Evolutionary conservation across 2,113 vertebrate species (phyloP).

Genomic region (Campylomormyrus numenius): DNA sequence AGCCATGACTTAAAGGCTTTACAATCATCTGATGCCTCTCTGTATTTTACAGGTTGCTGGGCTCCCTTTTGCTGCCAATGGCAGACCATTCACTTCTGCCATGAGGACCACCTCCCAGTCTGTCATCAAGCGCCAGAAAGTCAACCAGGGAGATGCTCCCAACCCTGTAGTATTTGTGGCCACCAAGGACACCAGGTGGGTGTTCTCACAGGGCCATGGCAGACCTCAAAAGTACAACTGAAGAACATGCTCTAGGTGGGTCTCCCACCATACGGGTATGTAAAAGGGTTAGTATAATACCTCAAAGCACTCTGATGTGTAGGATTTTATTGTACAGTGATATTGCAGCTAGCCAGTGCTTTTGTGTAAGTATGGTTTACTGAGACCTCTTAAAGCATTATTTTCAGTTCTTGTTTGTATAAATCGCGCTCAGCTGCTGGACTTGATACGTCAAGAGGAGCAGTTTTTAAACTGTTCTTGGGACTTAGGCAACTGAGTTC

Average conservation of each 20-base stretch:
- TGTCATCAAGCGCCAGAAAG: conserved; percentile 81
- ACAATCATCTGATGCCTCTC: neutral
- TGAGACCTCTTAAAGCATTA: neutral
- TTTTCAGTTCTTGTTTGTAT: neutral
- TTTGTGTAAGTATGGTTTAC: neutral
- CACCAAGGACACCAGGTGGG: conserved; percentile 84
- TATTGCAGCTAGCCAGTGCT: neutral
- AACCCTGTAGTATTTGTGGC: conserved; percentile 91
- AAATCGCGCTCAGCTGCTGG: conserved; percentile 52
- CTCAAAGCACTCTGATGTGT: neutral
- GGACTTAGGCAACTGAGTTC: neutral
- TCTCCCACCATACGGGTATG: neutral
- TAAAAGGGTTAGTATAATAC: neutral
- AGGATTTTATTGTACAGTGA: neutral
- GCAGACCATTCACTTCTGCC: conserved; percentile 75
- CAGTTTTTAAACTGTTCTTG: neutral
- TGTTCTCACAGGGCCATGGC: neutral
- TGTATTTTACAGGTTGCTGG: conserved; percentile 47
- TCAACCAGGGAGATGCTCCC: conserved; percentile 83
- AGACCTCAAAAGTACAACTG: neutral
- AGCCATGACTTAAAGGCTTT: neutral
- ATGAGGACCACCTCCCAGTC: conserved; percentile 79
- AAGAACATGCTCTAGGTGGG: neutral
- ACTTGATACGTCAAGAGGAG: conserved; percentile 17
- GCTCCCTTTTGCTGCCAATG: conserved; percentile 76